A percentile compares a stretch with the other conserved stretches of the same genome.
These are phyloP conservation scores for Leucophenga varia DNA, from an alignment of 1,140 invertebrate species.

Conservation along the genomic window DNA sequence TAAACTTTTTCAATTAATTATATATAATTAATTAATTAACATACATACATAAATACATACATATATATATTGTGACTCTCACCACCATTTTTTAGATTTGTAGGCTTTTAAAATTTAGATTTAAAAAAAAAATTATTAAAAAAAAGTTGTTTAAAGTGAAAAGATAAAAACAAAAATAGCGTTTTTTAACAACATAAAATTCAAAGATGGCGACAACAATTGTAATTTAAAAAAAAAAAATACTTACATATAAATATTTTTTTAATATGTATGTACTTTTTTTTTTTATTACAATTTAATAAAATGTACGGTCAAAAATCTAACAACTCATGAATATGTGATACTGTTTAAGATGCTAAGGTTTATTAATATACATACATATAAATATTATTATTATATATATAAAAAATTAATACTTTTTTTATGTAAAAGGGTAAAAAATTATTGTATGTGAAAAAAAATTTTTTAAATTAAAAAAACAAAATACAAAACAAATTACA, in stretches of 20 bases:
- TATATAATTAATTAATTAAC: too few species aligned
- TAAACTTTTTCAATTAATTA: too few species aligned
- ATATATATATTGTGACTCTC: constrained; percentile 43
- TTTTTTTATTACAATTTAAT: too few species aligned
- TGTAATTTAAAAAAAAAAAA: too few species aligned
- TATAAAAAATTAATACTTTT: too few species aligned
- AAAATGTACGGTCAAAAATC: constrained; percentile 37
- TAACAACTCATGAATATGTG: constrained; percentile 53
- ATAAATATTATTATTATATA: too few species aligned
- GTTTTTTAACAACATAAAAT: constrained; percentile 40
- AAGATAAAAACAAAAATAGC: constrained; percentile 23
- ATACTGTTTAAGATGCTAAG: constrained; percentile 54
- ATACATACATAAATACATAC: constrained; percentile 4
- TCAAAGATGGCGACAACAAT: constrained; percentile 43
- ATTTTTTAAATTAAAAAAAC: constrained; percentile 36
- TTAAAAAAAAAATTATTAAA: constrained; percentile 14
- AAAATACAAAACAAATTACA: too few species aligned
- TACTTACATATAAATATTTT: too few species aligned
- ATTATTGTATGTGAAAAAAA: constrained; percentile 43
- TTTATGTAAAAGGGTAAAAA: too few species aligned
- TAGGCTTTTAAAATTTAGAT: constrained; percentile 37
- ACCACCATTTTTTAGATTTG: constrained; percentile 53
- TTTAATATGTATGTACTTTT: too few species aligned
- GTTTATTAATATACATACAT: constrained; percentile 25
- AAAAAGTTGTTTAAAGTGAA: constrained; percentile 42